A percentile compares a stretch with the other conserved stretches of the same genome.
These are phyloP conservation scores for Chymomyza amoena DNA, from an alignment of 2,888 invertebrate genomes.

Conservation along the genomic window DNA sequence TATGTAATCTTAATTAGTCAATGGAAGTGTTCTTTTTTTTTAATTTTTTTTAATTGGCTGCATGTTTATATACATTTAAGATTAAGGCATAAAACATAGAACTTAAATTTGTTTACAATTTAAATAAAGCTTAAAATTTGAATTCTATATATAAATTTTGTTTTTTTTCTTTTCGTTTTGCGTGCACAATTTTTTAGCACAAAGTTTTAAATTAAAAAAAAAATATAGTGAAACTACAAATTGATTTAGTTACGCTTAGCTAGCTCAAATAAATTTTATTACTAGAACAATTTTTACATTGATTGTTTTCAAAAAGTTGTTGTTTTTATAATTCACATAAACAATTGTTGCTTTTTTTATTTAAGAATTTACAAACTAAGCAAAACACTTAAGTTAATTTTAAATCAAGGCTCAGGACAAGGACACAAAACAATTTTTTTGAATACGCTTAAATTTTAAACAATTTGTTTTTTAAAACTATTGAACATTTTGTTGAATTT, in stretches of 20 bases:
- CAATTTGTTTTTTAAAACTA: neutral
- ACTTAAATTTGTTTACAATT: neutral
- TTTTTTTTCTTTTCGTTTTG: neutral
- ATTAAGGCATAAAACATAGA: neutral
- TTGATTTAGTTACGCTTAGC: neutral
- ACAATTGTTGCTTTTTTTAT: neutral
- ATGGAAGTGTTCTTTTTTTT: neutral
- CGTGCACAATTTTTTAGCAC: too few relatives aligned
- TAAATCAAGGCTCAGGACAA: neutral
- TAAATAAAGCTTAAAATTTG: slow-evolving; percentile 1
- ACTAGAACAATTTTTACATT: neutral
- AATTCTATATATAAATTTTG: neutral
- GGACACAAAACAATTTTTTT: neutral
- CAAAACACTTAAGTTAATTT: neutral
- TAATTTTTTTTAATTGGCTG: neutral
- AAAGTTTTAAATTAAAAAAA: neutral
- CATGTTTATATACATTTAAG: neutral
- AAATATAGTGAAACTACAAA: neutral
- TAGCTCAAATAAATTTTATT: neutral
- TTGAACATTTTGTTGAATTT: neutral
- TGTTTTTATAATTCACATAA: neutral
- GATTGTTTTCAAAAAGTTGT: neutral
- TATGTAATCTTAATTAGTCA: neutral
- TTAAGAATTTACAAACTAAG: neutral
- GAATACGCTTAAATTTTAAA: neutral